These are phyloP conservation scores for Tadarida brasiliensis DNA, from an alignment of 2,797 vertebrate species.

Conservation along the genomic window DNA sequence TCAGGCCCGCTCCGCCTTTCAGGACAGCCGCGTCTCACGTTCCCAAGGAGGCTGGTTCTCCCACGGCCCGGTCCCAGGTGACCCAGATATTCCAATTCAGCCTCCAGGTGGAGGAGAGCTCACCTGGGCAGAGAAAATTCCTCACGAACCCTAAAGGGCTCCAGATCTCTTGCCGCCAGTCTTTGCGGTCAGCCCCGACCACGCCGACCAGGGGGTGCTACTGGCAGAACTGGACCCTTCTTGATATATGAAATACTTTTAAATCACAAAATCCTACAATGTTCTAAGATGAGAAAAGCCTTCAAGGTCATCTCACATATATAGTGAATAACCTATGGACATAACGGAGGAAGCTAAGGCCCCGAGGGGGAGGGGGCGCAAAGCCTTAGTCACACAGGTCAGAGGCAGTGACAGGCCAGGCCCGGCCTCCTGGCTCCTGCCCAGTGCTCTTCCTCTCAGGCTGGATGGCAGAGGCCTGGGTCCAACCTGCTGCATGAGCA, in stretches of 20 bases:
- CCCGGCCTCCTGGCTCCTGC: not conserved
- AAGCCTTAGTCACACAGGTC: not conserved
- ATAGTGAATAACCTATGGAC: not conserved
- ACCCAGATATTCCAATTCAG: not conserved
- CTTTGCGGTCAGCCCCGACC: not conserved
- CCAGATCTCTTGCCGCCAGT: not conserved
- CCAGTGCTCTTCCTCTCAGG: too few relatives aligned
- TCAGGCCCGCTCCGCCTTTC: fast-evolving
- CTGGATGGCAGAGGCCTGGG: not conserved
- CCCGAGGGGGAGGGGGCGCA: fast-evolving
- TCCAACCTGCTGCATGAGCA: not conserved
- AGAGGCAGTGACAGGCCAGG: not conserved
- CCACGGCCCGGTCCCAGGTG: not conserved
- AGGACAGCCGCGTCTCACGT: not conserved
- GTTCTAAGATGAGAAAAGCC: not conserved
- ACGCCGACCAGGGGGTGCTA: not conserved
- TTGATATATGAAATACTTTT: not conserved
- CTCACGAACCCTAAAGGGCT: not conserved
- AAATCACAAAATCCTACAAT: not conserved
- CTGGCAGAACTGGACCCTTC: not conserved
- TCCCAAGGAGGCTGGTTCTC: not conserved
- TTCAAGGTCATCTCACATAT: not conserved
- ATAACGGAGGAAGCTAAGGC: not conserved
- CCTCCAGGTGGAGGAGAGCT: not conserved
- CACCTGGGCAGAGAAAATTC: not conserved